A percentile compares a stretch with the other conserved stretches of the same genome.
Conservation (phyloP, 1,140 invertebrate genomes). For the Leptinotarsa texana region DNA sequence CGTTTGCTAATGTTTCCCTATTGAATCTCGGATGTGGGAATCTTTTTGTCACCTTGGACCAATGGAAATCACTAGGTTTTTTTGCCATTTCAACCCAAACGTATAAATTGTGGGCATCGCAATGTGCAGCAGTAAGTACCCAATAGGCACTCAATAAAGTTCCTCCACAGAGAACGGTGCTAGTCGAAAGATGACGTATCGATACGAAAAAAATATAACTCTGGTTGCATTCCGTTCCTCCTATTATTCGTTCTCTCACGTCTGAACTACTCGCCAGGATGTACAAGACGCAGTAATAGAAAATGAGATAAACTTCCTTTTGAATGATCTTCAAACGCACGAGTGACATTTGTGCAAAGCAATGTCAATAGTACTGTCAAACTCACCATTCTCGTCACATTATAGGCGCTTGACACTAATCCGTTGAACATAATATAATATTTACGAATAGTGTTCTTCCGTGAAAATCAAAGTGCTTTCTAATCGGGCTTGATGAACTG, state of each 20-base stretch:
- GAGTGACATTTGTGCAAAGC: too few species aligned
- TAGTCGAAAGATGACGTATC: not conserved
- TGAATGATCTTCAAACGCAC: too few species aligned
- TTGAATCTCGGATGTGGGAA: conserved; percentile 12
- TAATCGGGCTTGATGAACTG: too few species aligned
- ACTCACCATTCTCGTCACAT: too few species aligned
- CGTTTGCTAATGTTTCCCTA: conserved; percentile 1
- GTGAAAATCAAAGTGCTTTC: too few species aligned
- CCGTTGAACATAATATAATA: too few species aligned
- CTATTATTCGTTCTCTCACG: not conserved
- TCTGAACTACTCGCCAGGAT: too few species aligned
- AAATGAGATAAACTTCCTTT: too few species aligned
- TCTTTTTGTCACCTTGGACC: not conserved
- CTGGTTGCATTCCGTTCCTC: not conserved
- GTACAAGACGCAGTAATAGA: too few species aligned
- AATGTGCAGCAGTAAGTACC: conserved; percentile 6
- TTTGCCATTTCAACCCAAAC: not conserved
- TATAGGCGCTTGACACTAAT: too few species aligned
- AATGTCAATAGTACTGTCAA: too few species aligned
- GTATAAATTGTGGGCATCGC: not conserved
- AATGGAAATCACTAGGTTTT: not conserved
- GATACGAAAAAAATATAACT: not conserved
- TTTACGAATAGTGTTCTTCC: too few species aligned
- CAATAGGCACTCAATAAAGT: not conserved
- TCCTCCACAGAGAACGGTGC: not conserved